Base-by-base conservation (phyloP, 2,797 vertebrate genomes). In the Arrhamphus sclerolepis region DNA sequence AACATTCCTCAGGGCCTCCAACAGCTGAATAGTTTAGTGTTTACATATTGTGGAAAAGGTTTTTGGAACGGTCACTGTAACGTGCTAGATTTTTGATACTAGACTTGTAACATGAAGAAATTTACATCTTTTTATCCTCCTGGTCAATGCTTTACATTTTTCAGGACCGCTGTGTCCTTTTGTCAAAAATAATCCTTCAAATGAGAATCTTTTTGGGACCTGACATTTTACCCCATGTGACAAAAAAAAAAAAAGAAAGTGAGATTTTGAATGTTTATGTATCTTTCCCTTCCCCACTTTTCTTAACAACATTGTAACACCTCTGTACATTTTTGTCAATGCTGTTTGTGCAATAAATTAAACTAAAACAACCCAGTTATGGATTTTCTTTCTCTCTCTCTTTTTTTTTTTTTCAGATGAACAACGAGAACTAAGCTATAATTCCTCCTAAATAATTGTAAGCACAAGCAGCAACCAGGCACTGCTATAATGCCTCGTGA, bases 271-370 rank as follows among this genome's bases (percentile, higher is more conserved):
- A 80, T 78, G 56, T 88, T 57, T 59, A 70, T 77, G 63, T 78
- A 9, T 11, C 29, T 4, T 21, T 10, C 55, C 81, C 70, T 38
- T 80, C 81, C 64, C 66, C 82, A 82, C 66, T 80, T 80, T 76
- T 82, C 77, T 68, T 77, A 79, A 77, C 67, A 76, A 81, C 57
- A 53, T 85, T 63, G 82, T 89, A 91, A 90, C 84, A 85, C 81
- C 74, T 39, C 39, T 84, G 56, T 90, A 88, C 78, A 85, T 89
- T 91, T 46, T 91, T 92, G 90, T 93, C 90, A 85, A 84, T 75
- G 86, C 87, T 90, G 84, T 91, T 92, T 92, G 91, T 93, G 92
- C 90, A 94, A 91, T 92, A 93, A 93, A 93, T 82, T 66, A 26
- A 87, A 83, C 79, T 86, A 80, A 87, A 86, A 78, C 46, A 75